These are phyloP conservation scores for Tetranychus truncatus DNA, from an alignment of 2,888 invertebrate genomes.

Conservation along the genomic window DNA sequence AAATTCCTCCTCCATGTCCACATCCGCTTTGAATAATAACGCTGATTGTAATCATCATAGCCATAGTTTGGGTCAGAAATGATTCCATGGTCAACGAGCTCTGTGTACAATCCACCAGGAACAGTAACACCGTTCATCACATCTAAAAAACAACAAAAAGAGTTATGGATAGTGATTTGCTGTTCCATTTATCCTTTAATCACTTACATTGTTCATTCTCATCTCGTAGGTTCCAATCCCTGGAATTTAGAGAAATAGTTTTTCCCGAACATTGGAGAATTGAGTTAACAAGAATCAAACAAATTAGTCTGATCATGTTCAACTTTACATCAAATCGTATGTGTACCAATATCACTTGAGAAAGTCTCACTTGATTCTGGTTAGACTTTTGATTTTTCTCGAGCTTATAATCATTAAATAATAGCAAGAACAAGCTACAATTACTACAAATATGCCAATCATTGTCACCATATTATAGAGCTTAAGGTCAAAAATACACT, in stretches of 20 bases:
- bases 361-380: too few species aligned
- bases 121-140: conserved; percentile 38
- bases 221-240: background rate
- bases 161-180: background rate
- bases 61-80: conserved; percentile 39
- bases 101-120: conserved; percentile 62
- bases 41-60: conserved; percentile 55
- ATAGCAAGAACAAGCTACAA: too few species aligned
- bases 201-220: background rate
- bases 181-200: background rate
- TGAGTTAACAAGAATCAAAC: background rate
- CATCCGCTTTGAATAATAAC: conserved; percentile 61
- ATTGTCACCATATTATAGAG: too few species aligned
- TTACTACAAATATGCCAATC: too few species aligned
- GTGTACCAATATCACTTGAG: too few species aligned
- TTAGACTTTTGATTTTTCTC: too few species aligned
- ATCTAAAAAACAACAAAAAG: conserved; percentile 3
- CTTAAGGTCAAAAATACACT: too few species aligned
- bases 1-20: conserved; percentile 58
- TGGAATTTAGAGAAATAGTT: background rate
- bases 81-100: conserved; percentile 44
- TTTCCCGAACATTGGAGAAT: background rate
- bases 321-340: too few species aligned
- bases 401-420: too few species aligned
- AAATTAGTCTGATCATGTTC: background rate